phyloP scores from a whole-genome alignment of 2,888 invertebrate genomes.

The Geophilus truncorum region DNA sequence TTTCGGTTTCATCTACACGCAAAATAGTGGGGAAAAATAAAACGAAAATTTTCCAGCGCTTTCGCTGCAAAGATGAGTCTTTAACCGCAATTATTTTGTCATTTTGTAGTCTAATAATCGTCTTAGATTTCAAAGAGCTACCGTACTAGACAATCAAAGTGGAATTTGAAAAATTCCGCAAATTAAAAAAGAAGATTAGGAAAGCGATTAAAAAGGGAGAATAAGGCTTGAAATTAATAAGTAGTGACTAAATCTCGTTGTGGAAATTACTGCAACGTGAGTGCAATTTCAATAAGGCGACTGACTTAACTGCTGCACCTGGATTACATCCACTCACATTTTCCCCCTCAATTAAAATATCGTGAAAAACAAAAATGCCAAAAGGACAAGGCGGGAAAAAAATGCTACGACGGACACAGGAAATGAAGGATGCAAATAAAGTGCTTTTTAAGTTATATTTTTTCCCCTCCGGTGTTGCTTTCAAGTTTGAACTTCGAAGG shows the following conservation, averaged over 20 bases:
- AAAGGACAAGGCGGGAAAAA: not conserved
- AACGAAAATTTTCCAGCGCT: not conserved
- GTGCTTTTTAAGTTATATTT: not conserved
- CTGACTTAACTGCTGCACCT: not conserved
- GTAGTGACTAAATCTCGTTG: not conserved
- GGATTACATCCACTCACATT: not conserved
- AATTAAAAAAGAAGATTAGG: not conserved
- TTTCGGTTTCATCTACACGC: not conserved
- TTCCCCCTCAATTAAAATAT: not conserved
- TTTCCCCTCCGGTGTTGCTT: too few relatives aligned
- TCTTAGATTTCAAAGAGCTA: too few relatives aligned
- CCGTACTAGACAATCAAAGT: too few relatives aligned
- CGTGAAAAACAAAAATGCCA: not conserved
- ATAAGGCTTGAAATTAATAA: not conserved
- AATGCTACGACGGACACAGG: not conserved
- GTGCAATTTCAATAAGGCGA: not conserved
- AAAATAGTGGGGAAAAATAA: too few relatives aligned
- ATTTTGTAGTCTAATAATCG: too few relatives aligned
- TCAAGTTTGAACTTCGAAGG: too few relatives aligned
- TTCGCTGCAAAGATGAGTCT: too few relatives aligned
- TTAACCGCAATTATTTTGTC: too few relatives aligned
- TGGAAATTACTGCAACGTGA: slow-evolving; percentile 9
- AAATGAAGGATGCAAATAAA: not conserved
- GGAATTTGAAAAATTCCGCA: not conserved
- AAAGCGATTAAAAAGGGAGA: not conserved